These are phyloP conservation scores for Antechinus flavipes DNA, from an alignment of 2,113 vertebrate genomes.

Conservation along the genomic window DNA sequence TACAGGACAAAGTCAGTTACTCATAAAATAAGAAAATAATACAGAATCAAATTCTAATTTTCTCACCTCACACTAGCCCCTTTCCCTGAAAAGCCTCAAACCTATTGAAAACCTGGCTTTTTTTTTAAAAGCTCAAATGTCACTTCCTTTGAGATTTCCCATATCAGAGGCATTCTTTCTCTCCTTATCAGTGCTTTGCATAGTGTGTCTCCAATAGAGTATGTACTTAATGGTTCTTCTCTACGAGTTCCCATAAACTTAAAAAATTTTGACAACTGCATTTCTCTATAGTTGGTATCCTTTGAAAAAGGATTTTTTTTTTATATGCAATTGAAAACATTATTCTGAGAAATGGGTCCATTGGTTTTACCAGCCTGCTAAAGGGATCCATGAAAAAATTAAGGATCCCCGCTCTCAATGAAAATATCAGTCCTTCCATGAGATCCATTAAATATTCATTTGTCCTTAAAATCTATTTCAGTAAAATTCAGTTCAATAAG, in stretches of 20 bases:
- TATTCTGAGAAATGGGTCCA: background rate
- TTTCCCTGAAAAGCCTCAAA: too few relatives aligned
- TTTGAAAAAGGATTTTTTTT: background rate
- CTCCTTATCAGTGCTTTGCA: background rate
- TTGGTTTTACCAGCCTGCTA: too few relatives aligned
- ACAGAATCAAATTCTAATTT: too few relatives aligned
- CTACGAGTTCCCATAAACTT: background rate
- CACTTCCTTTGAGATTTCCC: background rate
- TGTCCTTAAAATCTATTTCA: background rate
- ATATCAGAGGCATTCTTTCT: background rate
- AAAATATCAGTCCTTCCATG: background rate
- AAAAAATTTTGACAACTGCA: background rate
- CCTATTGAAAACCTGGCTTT: background rate
- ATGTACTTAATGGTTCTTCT: background rate
- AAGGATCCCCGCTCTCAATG: background rate
- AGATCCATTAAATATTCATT: background rate
- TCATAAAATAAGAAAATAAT: too few relatives aligned
- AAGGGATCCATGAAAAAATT: background rate
- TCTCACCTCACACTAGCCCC: too few relatives aligned
- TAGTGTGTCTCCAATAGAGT: background rate
- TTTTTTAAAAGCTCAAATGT: background rate
- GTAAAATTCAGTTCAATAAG: constrained; percentile 26
- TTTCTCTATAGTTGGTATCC: background rate
- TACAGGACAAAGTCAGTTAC: too few relatives aligned
- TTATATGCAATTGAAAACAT: background rate